Conservation (phyloP, 2,888 invertebrate species). For the Acanthacorydalis orientalis region DNA sequence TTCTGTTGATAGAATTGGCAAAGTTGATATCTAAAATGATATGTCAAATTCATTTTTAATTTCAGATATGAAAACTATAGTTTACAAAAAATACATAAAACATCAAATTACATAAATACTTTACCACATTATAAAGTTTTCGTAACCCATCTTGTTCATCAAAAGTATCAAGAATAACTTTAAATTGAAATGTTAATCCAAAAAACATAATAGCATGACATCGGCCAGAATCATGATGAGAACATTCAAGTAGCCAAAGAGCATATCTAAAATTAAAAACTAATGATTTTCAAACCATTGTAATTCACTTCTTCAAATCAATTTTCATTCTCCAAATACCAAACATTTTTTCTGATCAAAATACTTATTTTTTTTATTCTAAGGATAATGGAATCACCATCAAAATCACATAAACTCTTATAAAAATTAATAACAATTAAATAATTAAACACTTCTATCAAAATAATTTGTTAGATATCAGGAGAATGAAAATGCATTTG, state of each 20-base stretch:
- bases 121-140: slow-evolving; percentile 83
- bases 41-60: not conserved
- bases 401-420: too few relatives aligned
- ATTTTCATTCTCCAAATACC: slow-evolving; percentile 1
- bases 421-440: too few relatives aligned
- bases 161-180: slow-evolving; percentile 85
- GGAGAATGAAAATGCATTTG: too few relatives aligned
- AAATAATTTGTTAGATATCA: too few relatives aligned
- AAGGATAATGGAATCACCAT: too few relatives aligned
- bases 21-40: slow-evolving; percentile 50
- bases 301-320: too few relatives aligned
- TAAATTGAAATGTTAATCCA: slow-evolving; percentile 83
- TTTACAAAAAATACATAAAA: too few relatives aligned
- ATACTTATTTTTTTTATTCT: too few relatives aligned
- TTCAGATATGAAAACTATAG: too few relatives aligned
- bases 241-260: slow-evolving; percentile 88
- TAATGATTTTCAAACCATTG: too few relatives aligned
- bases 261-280: slow-evolving; percentile 47
- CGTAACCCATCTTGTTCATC: slow-evolving; percentile 86
- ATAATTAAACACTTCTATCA: too few relatives aligned
- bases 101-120: slow-evolving; percentile 9
- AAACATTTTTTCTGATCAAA: not conserved
- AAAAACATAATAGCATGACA: slow-evolving; percentile 99
- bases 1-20: slow-evolving; percentile 67
- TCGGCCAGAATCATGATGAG: slow-evolving; percentile 85